Percentiles rank a stretch among this genome's conserved stretches.
Conservation (phyloP, 2,113 vertebrate genomes). For the Sinosuthora webbiana region DNA sequence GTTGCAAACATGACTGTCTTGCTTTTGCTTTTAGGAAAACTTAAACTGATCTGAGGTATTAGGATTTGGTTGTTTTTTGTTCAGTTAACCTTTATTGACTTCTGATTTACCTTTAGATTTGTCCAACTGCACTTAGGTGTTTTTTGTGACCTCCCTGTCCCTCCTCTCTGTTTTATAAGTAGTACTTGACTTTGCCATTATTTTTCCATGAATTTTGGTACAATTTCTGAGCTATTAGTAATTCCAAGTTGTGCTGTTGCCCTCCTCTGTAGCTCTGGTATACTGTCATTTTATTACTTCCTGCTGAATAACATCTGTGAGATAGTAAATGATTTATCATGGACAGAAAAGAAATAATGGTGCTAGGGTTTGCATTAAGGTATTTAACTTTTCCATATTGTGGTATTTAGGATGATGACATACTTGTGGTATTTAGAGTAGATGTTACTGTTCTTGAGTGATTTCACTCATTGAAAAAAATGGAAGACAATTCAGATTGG, state of each 20-base stretch:
- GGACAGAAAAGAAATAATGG: neutral
- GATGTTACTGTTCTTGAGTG: neutral
- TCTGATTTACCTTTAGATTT: neutral
- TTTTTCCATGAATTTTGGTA: neutral
- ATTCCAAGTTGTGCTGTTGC: neutral
- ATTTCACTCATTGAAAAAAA: neutral
- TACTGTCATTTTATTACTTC: neutral
- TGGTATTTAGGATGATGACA: neutral
- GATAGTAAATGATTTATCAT: neutral
- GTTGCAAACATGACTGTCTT: neutral
- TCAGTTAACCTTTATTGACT: neutral
- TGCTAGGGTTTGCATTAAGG: neutral
- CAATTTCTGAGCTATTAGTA: neutral
- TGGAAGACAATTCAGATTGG: neutral
- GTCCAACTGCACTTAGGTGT: neutral
- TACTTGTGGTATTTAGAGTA: neutral
- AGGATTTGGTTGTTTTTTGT: neutral
- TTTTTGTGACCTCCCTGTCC: neutral
- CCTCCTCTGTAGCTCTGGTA: neutral
- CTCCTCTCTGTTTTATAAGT: neutral
- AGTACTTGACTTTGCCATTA: neutral
- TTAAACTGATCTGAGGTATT: neutral
- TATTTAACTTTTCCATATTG: neutral
- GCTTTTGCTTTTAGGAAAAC: neutral
- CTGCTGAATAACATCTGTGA: neutral